Evolutionary conservation across 1,140 invertebrate genomes (phyloP).

Genomic region (Zeugodacus cucurbitae): DNA sequence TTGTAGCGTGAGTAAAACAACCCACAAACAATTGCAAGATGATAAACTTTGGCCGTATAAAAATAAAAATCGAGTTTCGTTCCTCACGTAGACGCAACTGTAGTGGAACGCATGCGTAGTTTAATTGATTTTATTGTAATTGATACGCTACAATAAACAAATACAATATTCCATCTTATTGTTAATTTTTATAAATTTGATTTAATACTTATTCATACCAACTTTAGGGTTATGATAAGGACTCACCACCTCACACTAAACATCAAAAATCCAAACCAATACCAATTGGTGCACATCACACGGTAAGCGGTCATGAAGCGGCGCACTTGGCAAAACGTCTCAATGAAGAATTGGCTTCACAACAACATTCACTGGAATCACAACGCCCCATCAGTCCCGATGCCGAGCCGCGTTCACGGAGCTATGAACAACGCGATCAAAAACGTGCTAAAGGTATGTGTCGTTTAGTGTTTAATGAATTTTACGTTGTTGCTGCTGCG

Average conservation of each 20-base stretch:
- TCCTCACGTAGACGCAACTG: too few relatives aligned
- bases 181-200: background rate
- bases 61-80: too few relatives aligned
- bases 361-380: constrained; percentile 65
- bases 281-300: constrained; percentile 76
- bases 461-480: background rate
- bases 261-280: constrained; percentile 72
- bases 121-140: too few relatives aligned
- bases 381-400: constrained; percentile 67
- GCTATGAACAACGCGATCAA: constrained; percentile 72
- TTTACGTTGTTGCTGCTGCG: constrained; percentile 35
- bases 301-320: constrained; percentile 82
- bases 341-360: constrained; percentile 76
- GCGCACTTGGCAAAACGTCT: constrained; percentile 78
- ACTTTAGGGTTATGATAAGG: background rate
- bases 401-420: constrained; percentile 72
- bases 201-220: background rate
- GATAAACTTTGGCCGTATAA: too few relatives aligned
- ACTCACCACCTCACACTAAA: background rate
- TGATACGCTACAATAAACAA: too few relatives aligned
- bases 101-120: too few relatives aligned
- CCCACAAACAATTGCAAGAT: too few relatives aligned
- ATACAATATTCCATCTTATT: background rate
- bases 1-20: too few relatives aligned
- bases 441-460: constrained; percentile 70